Evolutionary conservation across 2,888 invertebrate species (phyloP), one percentile per base, ranked within the genome.

Genomic region (Bimastos eiseni): DNA sequence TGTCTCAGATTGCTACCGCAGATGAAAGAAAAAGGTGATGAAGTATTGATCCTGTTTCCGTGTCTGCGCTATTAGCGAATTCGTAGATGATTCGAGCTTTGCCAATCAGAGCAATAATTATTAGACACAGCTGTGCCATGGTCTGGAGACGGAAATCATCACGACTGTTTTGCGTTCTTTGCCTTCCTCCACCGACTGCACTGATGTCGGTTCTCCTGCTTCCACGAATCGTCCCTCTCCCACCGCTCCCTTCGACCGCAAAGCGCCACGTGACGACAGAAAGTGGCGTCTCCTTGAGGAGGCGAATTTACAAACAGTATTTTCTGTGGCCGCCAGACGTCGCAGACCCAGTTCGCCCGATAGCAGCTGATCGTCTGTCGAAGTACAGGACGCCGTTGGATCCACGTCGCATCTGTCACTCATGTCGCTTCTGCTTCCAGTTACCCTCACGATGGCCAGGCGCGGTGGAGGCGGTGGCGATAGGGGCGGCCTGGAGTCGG

Each of bases 111-210:
- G 15, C 44, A 17, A 3, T 17, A 49, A 2, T 30, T 30, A 37
- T 89, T 24, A 89, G 33, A 44, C 19, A 13, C 89, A 89, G 37
- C 49, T 89, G 89, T 49, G 89, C 44, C 89, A 89, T 21, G 49
- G 37, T 34, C 86, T 34, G 24, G 86, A 34, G 21, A 21, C 24
- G 86, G 37, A 34, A 34, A 86, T 30, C 24, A 36, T 37, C 19
- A 86, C 86, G 36, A 86, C 86, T 24, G 86, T 86, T 86, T 36
- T 36, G 6, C 21, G 34, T 36, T 34, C 37, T 36, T 37, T 34
- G 34, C 19, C 19, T 86, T 86, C 86, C 1, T 19, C 21, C 3
- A 86, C 86, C 21, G 86, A 86, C 86, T 19, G 36, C 17, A 37
- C 86, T 6, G 86, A 86, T 3, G 34, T 36, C 8, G 86, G 86